A percentile compares a stretch with the other conserved stretches of the same genome.
phyloP scores from a whole-genome alignment of 2,888 invertebrate genomes.

The Chamaedrilus cognettii region DNA sequence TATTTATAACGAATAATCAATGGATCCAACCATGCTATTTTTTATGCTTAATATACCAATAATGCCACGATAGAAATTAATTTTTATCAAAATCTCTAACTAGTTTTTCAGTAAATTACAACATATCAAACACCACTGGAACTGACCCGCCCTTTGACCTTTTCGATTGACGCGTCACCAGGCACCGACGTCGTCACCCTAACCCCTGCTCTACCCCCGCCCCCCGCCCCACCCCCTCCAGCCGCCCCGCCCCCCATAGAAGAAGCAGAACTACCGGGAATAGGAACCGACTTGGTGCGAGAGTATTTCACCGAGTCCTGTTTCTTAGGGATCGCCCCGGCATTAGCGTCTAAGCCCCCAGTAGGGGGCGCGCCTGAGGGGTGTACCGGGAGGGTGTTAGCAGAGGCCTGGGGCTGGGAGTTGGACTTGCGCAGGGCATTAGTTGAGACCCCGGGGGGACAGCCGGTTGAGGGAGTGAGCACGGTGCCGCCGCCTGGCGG shows the following conservation, averaged over 20 bases:
- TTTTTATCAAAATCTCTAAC: too few species aligned
- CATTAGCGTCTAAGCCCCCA: not conserved
- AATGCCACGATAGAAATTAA: too few species aligned
- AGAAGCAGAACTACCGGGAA: not conserved
- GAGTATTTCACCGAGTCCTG: conserved; percentile 19
- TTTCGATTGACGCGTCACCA: not conserved
- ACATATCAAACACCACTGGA: too few species aligned
- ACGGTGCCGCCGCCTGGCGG: too few species aligned
- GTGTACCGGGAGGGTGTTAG: conserved; percentile 4
- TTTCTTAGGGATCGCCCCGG: not conserved
- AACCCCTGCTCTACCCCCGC: not conserved
- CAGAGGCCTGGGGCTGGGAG: conserved; percentile 21
- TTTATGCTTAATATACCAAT: too few species aligned
- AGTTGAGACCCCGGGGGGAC: too few species aligned
- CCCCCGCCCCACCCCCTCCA: not conserved
- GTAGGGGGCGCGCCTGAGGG: not conserved
- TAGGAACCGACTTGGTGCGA: conserved; percentile 10
- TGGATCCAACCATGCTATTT: too few species aligned
- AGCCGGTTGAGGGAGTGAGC: too few species aligned
- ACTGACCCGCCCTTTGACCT: conserved; percentile 1
- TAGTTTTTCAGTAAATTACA: too few species aligned
- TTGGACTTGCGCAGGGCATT: conserved; percentile 14
- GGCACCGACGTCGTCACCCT: not conserved
- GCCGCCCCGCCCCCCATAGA: too few species aligned
- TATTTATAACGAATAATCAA: too few species aligned